Base-by-base conservation (phyloP, 2,113 vertebrate genomes). In the Sminthopsis crassicaudata region DNA sequence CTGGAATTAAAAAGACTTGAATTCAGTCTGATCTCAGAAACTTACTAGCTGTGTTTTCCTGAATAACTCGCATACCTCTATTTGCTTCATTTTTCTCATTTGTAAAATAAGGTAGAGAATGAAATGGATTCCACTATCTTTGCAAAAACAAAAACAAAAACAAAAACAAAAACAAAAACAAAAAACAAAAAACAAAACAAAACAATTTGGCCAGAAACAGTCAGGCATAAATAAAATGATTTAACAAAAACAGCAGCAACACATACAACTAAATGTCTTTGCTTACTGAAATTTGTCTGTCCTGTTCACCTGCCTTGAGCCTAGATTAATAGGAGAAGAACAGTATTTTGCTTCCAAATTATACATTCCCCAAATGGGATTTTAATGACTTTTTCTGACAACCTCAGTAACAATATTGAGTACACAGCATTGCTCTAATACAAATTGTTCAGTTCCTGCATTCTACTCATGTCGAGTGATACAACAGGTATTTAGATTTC, bases 401-500 rank as follows among this genome's bases (percentile, higher is more conserved):
- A 46, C 10, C 36, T 26, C 46, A 57, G 46, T 4, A 55, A 8
- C 90, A 10, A 52, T 84, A 25, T 46, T 67, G 91, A 92, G n/a
- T 36, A 57, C 2, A 90, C 2, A 90, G 57, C 48, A 91, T 26
- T 88, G 25, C 4, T 36, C 93, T 52, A 93, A 90, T 91, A 91
- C 90, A 96, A 96, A 90, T 8, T 94, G 1, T 54, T 67, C 50
- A 53, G 23, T 55, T 0, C 3, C 14, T 36, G 3, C 30, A 60
- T 88, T 48, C 36, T 84, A 42, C 5, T 55, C 91, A 27, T 92
- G 30, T 6, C 91, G 57, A 51, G n/a, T 52, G 93, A 90, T 53
- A 93, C 53, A 96, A 90, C 90, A 90, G 30, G n/a, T 94, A 60
- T 93, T 96, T 96, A 93, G 24, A 91, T 12, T 95, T 94, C 94